phyloP scores from a whole-genome alignment of 2,113 vertebrate species.

The Marmota flaviventris region DNA sequence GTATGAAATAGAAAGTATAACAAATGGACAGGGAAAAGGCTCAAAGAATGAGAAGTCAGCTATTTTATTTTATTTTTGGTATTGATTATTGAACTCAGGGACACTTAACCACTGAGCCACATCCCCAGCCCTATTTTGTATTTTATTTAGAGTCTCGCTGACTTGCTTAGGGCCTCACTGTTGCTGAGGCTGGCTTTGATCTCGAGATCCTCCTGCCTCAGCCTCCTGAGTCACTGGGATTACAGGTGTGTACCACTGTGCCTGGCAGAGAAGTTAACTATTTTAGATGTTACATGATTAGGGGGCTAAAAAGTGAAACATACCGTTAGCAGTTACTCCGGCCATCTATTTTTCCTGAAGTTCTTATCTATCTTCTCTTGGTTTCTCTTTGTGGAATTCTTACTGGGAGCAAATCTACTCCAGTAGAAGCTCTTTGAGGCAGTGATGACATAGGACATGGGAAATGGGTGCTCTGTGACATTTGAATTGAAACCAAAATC shows the following conservation, averaged over 20 bases:
- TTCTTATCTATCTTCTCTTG: background rate
- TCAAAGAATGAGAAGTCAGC: background rate
- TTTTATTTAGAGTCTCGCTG: no score
- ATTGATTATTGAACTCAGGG: no score
- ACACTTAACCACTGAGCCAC: no score
- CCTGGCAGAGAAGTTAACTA: background rate
- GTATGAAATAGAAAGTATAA: constrained; percentile 2
- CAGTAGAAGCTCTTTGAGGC: background rate
- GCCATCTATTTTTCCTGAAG: background rate
- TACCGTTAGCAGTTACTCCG: background rate
- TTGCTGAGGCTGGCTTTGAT: no score
- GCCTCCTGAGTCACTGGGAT: no score
- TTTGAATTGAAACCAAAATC: constrained; percentile 51
- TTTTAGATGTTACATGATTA: background rate
- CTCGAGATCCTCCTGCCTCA: no score
- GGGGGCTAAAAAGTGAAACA: background rate
- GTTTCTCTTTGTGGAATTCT: constrained; percentile 38
- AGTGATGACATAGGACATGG: background rate
- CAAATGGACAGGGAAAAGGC: background rate
- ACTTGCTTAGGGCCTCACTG: no score
- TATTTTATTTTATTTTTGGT: background rate
- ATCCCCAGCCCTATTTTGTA: no score
- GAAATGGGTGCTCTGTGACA: background rate
- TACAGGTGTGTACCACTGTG: no score
- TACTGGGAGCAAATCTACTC: background rate